phyloP scores from a whole-genome alignment of 2,113 vertebrate species.

The Craseonycteris thonglongyai region DNA sequence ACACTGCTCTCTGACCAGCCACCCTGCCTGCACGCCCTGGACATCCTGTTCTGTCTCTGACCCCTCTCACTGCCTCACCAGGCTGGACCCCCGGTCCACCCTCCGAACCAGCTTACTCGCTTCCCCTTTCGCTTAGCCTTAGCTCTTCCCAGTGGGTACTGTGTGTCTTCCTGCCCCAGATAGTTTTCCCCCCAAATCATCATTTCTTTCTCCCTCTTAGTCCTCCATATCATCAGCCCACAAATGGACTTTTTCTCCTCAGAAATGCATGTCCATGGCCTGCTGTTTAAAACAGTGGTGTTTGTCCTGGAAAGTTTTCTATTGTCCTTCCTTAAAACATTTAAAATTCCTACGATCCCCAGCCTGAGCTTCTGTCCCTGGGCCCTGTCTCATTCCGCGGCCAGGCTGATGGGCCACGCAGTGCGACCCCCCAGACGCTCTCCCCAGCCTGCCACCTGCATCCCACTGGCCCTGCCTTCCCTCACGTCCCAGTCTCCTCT shows the following conservation, averaged over 20 bases:
- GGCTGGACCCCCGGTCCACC: background rate
- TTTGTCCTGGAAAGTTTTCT: background rate
- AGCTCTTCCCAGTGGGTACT: background rate
- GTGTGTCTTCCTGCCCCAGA: background rate
- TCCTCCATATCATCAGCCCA: background rate
- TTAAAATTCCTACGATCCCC: background rate
- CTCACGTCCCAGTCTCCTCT: conserved; percentile 51
- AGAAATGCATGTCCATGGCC: background rate
- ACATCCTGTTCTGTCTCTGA: conserved; percentile 25
- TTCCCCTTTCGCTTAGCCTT: background rate
- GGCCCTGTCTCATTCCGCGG: background rate
- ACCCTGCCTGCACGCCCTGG: conserved; percentile 35
- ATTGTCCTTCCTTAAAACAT: background rate
- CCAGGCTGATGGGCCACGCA: background rate
- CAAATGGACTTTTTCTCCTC: background rate
- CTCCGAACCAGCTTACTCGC: background rate
- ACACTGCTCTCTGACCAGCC: conserved; percentile 47
- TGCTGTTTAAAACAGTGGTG: background rate
- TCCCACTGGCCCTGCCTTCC: background rate
- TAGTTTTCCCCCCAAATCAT: background rate
- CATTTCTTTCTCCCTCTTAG: conserved; percentile 17
- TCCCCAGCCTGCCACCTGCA: accelerated
- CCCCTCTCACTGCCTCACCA: background rate
- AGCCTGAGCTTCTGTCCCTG: background rate
- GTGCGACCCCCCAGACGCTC: background rate